phyloP scores from a whole-genome alignment of 1,140 invertebrate species.

The Heterodera carotae region DNA sequence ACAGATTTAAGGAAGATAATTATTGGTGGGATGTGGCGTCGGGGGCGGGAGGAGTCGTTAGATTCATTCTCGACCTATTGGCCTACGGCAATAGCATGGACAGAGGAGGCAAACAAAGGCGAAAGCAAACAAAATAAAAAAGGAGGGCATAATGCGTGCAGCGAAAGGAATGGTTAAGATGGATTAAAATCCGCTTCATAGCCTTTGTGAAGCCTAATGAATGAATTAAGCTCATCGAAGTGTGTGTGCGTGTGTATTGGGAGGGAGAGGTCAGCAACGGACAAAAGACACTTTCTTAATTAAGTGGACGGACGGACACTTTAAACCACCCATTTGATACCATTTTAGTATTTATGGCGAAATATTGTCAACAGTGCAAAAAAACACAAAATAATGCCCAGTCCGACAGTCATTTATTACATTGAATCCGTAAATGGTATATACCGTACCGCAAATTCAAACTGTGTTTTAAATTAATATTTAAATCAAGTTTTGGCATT shows the following conservation, averaged over 20 bases:
- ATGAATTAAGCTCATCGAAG: neutral
- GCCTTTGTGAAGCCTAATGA: neutral
- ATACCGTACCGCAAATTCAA: too few relatives aligned
- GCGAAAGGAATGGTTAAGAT: neutral
- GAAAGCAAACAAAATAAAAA: neutral
- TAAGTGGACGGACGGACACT: neutral
- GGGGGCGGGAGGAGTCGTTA: neutral
- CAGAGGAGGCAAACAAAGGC: neutral
- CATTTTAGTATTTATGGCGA: too few relatives aligned
- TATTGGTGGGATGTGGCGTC: too few relatives aligned
- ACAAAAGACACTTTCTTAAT: neutral
- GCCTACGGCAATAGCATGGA: neutral
- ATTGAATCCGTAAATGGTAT: too few relatives aligned
- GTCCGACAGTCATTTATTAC: too few relatives aligned
- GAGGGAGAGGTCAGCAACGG: neutral
- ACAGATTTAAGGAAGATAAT: too few relatives aligned
- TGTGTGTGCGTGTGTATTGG: neutral
- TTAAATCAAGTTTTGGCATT: too few relatives aligned
- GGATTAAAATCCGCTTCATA: neutral
- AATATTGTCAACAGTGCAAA: too few relatives aligned
- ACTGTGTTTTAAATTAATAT: too few relatives aligned
- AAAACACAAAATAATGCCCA: too few relatives aligned
- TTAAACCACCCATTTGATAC: too few relatives aligned
- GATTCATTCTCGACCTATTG: neutral
- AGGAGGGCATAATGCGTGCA: neutral